Base-by-base conservation (phyloP, 1,140 invertebrate species). In the Temnothorax nylanderi region DNA sequence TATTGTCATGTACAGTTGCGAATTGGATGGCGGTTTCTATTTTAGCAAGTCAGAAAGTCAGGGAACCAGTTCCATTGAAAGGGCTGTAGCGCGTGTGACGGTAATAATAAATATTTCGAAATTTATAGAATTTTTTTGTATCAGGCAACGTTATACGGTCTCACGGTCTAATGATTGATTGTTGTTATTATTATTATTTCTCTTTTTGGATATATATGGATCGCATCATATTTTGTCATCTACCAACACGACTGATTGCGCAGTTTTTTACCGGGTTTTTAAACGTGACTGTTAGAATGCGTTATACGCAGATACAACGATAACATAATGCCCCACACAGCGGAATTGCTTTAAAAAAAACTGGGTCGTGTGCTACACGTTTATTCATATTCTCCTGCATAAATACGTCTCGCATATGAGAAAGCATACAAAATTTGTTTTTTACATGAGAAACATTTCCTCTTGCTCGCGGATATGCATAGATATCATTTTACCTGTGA, bases 371-470 rank as follows among this genome's bases (percentile, higher is more conserved):
- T 60, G 69, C 69, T 84, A 47, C 80, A 60, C 80, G 54, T 84
- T 84, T 84, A 84, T 84, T 84, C 80, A 84, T 74, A 84, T 74
- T 84, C 72, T 60, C 80, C 69, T 84, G 80, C 80, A 84, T 84
- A 84, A 84, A 84, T 84, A 84, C 44, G 41, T 84, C 69, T 62
- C 54, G 80, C 67, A 74, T 84, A 62, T 74, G 80, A 84, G 80
- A 75, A 84, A 84, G 71, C 69, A 58, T 69, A 65, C 49, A 58
- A 54, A 77, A 85, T 71, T 76, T 49, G 85, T 84, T 80, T 90
- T 87, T 56, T 58, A 32, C 67, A 41, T 34, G 47, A 41, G 47
- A 54, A 51, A 81, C 21, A 41, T 60, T 76, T 51, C 21, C n/a
- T 37, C 62, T 60, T 67, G 49, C 44, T 54, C 13, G 41, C 54